phyloP scores from a whole-genome alignment of 2,888 invertebrate genomes.

The Ferdinandea cuprea region DNA sequence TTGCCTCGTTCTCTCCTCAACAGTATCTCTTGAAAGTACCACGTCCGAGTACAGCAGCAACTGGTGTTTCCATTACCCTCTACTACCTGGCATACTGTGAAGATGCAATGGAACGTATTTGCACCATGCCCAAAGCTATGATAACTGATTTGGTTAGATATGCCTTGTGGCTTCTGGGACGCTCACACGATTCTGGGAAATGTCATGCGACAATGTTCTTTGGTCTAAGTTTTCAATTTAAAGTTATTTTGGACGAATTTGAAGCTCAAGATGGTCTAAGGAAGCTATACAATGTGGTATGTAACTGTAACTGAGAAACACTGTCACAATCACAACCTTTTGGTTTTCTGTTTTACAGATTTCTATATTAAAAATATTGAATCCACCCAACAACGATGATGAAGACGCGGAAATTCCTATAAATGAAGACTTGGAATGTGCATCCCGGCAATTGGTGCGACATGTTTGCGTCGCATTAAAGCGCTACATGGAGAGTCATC shows the following conservation, averaged over 20 bases:
- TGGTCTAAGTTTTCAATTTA: slow-evolving; percentile 95
- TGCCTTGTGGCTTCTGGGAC: slow-evolving; percentile 96
- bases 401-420: slow-evolving; percentile 86
- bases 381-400: slow-evolving; percentile 85
- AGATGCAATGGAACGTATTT: slow-evolving; percentile 98
- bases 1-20: too few species aligned
- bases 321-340: not conserved
- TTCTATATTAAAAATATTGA: slow-evolving; percentile 92
- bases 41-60: slow-evolving; percentile 96
- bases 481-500: slow-evolving; percentile 95
- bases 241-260: slow-evolving; percentile 96
- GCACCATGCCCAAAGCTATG: slow-evolving; percentile 90
- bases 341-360: slow-evolving; percentile 84
- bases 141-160: slow-evolving; percentile 93
- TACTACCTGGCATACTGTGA: slow-evolving; percentile 98
- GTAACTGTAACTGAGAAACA: slow-evolving; percentile 52
- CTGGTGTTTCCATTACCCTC: slow-evolving; percentile 96
- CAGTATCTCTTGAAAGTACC: slow-evolving; percentile 94
- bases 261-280: slow-evolving; percentile 96
- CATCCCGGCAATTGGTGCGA: slow-evolving; percentile 94
- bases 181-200: slow-evolving; percentile 98
- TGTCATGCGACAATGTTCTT: slow-evolving; percentile 99
- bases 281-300: slow-evolving; percentile 93
- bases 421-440: slow-evolving; percentile 94
- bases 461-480: slow-evolving; percentile 95